Evolutionary conservation across 2,797 vertebrate species (phyloP), one percentile per base, ranked within the genome.

Genomic region (Lagorchestes hirsutus): DNA sequence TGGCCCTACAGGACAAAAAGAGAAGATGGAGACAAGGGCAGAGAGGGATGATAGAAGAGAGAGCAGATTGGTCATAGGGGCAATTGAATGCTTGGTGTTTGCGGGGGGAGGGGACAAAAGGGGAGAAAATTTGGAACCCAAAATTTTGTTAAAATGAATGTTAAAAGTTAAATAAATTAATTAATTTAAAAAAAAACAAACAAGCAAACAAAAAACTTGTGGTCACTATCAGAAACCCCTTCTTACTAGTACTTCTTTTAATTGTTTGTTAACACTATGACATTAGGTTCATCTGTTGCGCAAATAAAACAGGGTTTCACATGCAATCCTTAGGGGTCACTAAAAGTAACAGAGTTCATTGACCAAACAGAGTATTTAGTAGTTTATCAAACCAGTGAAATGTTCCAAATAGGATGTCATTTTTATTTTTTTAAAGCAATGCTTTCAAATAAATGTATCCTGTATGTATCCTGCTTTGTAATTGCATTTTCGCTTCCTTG

Each of bases 391-490:
- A 96, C 67, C 93, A 96, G 55, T 94, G 91, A 96, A 97, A 95
- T 54, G 95, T 97, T 96, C 96, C 93, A 97, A 87, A 93, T 87
- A 52, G 90, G 91, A 2, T 24, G 50, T 94, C 34, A 58, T 95
- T 27, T 97, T 98, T 97, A 94, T 96, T 97, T 96, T 59, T 97
- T 97, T 97, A 98, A 98, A 8, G 14, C 90, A 59, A 27, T 87
- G 40, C 13, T 34, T 74, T 14, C 92, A 95, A 97, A 96, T 94
- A 93, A 97, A 97, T 96, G 52, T 55, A 93, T 96, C 92, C 34
- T 93, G 96, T 97, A 93, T 97, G 82, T 58, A 95, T 96, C 95
- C 97, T 98, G 57, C n/a, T 87, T 13, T 96, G 91, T 87, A 87
- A 96, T 95, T 97, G 27, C 0, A 67, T 31, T 90, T 95, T 87